These are phyloP conservation scores for Strongylocentrotus purpuratus DNA, from an alignment of 35 echinoderm and acorn worm species.

Conservation along the genomic window DNA sequence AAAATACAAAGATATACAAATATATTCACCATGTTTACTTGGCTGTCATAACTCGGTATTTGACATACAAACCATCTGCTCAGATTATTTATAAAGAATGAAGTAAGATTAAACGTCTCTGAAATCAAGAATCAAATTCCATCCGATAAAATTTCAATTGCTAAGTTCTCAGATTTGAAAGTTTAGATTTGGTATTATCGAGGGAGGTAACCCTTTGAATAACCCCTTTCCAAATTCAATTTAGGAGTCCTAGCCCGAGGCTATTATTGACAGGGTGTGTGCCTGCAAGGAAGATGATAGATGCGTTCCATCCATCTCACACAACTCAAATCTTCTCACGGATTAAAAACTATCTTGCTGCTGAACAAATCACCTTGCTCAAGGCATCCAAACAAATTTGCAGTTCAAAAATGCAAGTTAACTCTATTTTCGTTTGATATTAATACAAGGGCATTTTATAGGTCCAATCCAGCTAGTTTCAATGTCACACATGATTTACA, in stretches of 20 bases:
- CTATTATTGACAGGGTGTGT: background rate
- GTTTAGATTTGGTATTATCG: slow-evolving; percentile 11
- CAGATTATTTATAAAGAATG: background rate
- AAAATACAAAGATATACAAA: background rate
- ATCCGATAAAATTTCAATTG: background rate
- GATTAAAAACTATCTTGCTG: background rate
- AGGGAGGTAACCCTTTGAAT: slow-evolving; percentile 16
- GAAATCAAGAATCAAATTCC: background rate
- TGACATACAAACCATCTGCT: background rate
- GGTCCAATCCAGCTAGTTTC: too few relatives aligned
- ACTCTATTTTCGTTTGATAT: too few relatives aligned
- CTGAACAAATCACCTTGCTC: background rate
- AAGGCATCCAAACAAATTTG: background rate
- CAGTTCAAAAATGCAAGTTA: too few relatives aligned
- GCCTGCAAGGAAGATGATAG: background rate
- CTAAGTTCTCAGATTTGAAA: background rate
- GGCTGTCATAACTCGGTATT: background rate
- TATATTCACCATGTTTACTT: background rate
- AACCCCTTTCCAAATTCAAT: slow-evolving; percentile 2
- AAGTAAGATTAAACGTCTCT: background rate
- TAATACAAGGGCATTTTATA: too few relatives aligned
- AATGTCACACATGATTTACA: too few relatives aligned
- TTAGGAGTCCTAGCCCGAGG: background rate
- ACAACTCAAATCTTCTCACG: background rate
- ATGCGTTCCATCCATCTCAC: background rate